Conservation (phyloP, 2,888 invertebrate genomes). For the Orthosia cruda region DNA sequence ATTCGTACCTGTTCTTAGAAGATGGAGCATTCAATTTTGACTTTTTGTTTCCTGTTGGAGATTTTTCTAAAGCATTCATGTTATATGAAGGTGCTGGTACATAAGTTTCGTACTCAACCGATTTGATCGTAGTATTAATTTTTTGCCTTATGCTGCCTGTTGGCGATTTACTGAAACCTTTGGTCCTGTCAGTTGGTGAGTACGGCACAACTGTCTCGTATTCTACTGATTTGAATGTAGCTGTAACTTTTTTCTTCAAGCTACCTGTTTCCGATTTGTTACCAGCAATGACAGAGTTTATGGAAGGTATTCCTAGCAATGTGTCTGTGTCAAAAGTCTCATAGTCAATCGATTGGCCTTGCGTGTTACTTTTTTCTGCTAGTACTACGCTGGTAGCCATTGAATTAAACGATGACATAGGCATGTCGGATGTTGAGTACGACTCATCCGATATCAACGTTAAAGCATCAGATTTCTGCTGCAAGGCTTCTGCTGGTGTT, state of each 20-base stretch:
- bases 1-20: not conserved
- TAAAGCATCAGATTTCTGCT: constrained; percentile 14
- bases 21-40: not conserved
- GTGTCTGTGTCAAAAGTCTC: constrained; percentile 9
- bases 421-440: constrained; percentile 1
- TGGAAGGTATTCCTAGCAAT: not conserved
- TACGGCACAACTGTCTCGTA: constrained; percentile 22
- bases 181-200: not conserved
- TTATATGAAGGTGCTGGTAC: not conserved
- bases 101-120: constrained; percentile 33
- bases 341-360: not conserved
- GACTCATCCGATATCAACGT: constrained; percentile 30
- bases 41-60: not conserved
- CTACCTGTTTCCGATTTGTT: constrained; percentile 30
- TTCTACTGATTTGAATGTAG: constrained; percentile 30
- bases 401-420: constrained; percentile 25
- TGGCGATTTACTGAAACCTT: constrained; percentile 20
- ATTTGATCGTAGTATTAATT: constrained; percentile 29
- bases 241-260: constrained; percentile 20
- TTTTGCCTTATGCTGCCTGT: constrained; percentile 14
- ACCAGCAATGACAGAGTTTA: not conserved
- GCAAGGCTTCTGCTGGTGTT: constrained; percentile 6
- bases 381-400: not conserved
- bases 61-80: not conserved
- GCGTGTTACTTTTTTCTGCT: constrained; percentile 2